A percentile compares a stretch with the other conserved stretches of the same genome.
phyloP scores from a whole-genome alignment of 92 coral and sea anemone species.

The Actinernus sp. region DNA sequence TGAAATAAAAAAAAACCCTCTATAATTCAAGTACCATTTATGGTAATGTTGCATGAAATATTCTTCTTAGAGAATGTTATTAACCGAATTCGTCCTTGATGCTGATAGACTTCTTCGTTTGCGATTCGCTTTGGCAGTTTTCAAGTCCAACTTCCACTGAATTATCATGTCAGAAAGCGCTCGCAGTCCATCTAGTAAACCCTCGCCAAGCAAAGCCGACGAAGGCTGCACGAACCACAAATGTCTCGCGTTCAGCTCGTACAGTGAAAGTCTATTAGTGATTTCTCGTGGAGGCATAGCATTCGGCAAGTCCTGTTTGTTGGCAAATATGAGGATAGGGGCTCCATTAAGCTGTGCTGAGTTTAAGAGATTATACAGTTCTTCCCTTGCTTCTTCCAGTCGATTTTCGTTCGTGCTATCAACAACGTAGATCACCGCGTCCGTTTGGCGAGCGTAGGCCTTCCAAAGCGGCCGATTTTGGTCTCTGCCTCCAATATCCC shows the following conservation, averaged over 20 bases:
- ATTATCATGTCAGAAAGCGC: slow-evolving; percentile 92
- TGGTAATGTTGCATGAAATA: not conserved
- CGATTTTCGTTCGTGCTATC: slow-evolving; percentile 91
- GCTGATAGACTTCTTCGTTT: slow-evolving; percentile 60
- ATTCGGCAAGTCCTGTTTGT: slow-evolving; percentile 92
- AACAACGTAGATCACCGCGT: slow-evolving; percentile 92
- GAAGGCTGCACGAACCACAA: slow-evolving; percentile 95
- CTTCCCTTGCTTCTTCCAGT: slow-evolving; percentile 95
- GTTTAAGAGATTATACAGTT: slow-evolving; percentile 92
- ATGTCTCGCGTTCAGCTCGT: slow-evolving; percentile 79
- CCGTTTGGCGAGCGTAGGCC: slow-evolving; percentile 91
- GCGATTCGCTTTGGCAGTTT: slow-evolving; percentile 63
- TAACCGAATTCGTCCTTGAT: slow-evolving; percentile 78
- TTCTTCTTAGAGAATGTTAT: slow-evolving; percentile 60
- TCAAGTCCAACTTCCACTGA: slow-evolving; percentile 85
- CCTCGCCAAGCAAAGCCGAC: slow-evolving; percentile 93
- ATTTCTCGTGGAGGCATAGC: slow-evolving; percentile 84
- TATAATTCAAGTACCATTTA: not conserved
- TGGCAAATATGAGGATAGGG: slow-evolving; percentile 90
- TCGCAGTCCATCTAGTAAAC: slow-evolving; percentile 85
- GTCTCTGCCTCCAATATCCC: slow-evolving; percentile 99
- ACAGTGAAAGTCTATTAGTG: slow-evolving; percentile 74
- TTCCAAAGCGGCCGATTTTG: slow-evolving; percentile 97
- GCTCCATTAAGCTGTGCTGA: slow-evolving; percentile 95
- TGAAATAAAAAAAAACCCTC: not conserved